Conservation (phyloP, 1,140 invertebrate species). For the Trachymyrmex septentrionalis region DNA sequence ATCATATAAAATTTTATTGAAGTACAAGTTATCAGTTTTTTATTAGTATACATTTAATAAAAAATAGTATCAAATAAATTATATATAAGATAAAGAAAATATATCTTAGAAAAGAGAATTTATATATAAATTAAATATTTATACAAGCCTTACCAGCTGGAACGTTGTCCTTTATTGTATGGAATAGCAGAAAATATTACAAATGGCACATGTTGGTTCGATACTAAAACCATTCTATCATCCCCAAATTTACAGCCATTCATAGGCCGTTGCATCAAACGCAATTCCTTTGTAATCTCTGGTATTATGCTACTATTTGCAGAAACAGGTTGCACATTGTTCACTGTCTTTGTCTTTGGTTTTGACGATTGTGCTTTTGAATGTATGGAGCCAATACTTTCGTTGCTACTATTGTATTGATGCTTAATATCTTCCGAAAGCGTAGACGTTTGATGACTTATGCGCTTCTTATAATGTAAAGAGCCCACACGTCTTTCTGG, state of each 20-base stretch:
- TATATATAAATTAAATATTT: background rate
- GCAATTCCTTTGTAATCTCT: constrained; percentile 83
- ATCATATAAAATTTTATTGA: constrained; percentile 26
- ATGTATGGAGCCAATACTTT: constrained; percentile 88
- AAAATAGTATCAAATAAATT: background rate
- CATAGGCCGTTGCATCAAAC: constrained; percentile 85
- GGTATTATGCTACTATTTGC: constrained; percentile 83
- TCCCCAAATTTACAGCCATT: constrained; percentile 90
- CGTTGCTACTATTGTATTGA: constrained; percentile 91
- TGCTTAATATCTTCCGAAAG: constrained; percentile 87
- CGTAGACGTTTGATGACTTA: constrained; percentile 87
- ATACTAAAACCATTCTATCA: constrained; percentile 92
- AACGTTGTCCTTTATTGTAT: constrained; percentile 90
- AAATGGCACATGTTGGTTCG: constrained; percentile 91
- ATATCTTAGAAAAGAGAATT: background rate
- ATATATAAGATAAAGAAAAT: background rate
- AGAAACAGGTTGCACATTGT: constrained; percentile 77
- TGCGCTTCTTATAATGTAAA: constrained; percentile 86
- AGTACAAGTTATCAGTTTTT: background rate
- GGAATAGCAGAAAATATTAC: constrained; percentile 94
- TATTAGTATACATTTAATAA: background rate
- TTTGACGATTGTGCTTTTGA: constrained; percentile 83
- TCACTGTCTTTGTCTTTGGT: constrained; percentile 79
- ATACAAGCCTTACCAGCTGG: constrained; percentile 87
- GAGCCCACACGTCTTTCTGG: constrained; percentile 87